Evolutionary conservation across 2,888 invertebrate species (phyloP).

Genomic region (Eubasilissa splendida): DNA sequence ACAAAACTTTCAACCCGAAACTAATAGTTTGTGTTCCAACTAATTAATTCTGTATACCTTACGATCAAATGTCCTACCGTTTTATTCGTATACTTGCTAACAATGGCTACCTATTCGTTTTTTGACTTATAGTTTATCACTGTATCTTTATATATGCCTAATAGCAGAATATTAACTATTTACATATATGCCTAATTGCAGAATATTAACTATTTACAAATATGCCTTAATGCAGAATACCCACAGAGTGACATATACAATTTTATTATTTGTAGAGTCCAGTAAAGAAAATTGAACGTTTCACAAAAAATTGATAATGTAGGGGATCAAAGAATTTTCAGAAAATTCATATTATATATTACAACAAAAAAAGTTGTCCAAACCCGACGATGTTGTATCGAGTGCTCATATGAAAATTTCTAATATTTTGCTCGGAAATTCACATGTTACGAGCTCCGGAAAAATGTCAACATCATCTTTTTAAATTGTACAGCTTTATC

Average conservation of each 20-base stretch:
- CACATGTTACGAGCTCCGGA: too few relatives aligned
- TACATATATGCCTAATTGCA: not conserved
- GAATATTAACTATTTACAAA: not conserved
- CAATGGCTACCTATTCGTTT: too few relatives aligned
- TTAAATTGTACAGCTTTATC: too few relatives aligned
- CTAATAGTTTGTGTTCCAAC: slow-evolving; percentile 5
- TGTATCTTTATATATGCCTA: too few relatives aligned
- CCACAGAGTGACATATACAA: too few relatives aligned
- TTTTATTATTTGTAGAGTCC: not conserved
- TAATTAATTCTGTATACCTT: not conserved
- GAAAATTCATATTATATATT: too few relatives aligned
- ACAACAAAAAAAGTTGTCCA: too few relatives aligned
- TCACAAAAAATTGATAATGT: not conserved
- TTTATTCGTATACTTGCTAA: not conserved
- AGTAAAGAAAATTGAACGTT: not conserved
- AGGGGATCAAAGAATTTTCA: not conserved
- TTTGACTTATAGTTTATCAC: not conserved
- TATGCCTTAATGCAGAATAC: not conserved
- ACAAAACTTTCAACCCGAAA: not conserved
- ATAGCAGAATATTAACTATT: not conserved
- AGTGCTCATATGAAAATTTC: too few relatives aligned
- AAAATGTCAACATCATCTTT: too few relatives aligned
- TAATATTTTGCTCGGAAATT: too few relatives aligned
- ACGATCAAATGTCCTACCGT: not conserved
- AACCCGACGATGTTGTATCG: too few relatives aligned